Evolutionary conservation across 1,140 invertebrate species (phyloP).

Genomic region (Drosophila tsacasi): DNA sequence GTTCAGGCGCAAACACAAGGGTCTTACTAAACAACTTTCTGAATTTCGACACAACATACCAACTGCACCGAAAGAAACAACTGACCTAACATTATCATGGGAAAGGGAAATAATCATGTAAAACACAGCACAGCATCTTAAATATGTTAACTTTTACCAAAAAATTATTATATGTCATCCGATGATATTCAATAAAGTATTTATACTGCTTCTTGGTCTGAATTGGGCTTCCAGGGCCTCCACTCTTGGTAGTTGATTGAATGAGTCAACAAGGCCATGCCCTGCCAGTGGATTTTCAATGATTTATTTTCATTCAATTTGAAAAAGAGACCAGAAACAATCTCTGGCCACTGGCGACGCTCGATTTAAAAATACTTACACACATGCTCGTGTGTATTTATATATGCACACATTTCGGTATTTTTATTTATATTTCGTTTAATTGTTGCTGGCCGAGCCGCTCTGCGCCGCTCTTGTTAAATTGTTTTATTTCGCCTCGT

Average conservation of each 20-base stretch:
- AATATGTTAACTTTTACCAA: no score
- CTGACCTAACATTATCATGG: not conserved
- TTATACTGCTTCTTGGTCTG: not conserved
- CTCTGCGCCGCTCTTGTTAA: slow-evolving; percentile 66
- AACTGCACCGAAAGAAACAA: slow-evolving; percentile 13
- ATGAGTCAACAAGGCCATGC: slow-evolving; percentile 47
- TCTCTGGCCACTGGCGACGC: slow-evolving; percentile 39
- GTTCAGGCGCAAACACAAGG: slow-evolving; percentile 11
- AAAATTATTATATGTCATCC: not conserved
- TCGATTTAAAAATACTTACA: slow-evolving; percentile 67
- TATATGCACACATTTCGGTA: slow-evolving; percentile 38
- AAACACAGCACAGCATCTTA: not conserved
- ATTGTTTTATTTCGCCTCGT: slow-evolving; percentile 72
- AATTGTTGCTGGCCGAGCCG: slow-evolving; percentile 63
- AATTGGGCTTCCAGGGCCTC: slow-evolving; percentile 25
- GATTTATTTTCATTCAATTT: slow-evolving; percentile 66
- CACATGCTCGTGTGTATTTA: slow-evolving; percentile 27
- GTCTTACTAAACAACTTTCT: slow-evolving; percentile 12
- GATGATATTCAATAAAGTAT: not conserved
- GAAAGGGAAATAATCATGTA: not conserved
- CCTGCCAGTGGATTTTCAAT: slow-evolving; percentile 52
- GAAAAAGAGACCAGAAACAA: slow-evolving; percentile 62
- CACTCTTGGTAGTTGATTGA: slow-evolving; percentile 32
- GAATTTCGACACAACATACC: slow-evolving; percentile 5
- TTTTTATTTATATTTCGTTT: slow-evolving; percentile 70